A percentile compares a stretch with the other conserved stretches of the same genome.
phyloP scores from a whole-genome alignment of 2,888 invertebrate genomes.

The Neelides folsomi region DNA sequence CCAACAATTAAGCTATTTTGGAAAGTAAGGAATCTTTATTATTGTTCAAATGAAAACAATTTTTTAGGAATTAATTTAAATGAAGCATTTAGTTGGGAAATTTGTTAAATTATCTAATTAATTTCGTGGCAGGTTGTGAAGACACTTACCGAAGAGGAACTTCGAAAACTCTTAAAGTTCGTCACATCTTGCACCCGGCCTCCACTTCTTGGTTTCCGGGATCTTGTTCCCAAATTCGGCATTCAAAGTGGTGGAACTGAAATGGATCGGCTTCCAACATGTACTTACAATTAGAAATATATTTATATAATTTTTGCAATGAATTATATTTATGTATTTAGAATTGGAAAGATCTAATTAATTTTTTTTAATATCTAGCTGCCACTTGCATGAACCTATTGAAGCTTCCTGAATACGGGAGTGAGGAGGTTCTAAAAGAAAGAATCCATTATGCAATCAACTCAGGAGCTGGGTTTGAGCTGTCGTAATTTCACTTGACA shows the following conservation, averaged over 20 bases:
- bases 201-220: slow-evolving; percentile 92
- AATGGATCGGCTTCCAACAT: slow-evolving; percentile 78
- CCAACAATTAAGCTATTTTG: slow-evolving; percentile 78
- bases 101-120: no score
- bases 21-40: slow-evolving; percentile 47
- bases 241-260: slow-evolving; percentile 76
- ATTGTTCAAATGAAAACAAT: no score
- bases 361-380: slow-evolving; percentile 42
- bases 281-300: slow-evolving; percentile 8
- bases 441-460: slow-evolving; percentile 87
- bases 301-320: neutral
- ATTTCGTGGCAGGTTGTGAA: slow-evolving; percentile 47
- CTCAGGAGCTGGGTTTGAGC: slow-evolving; percentile 90
- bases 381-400: slow-evolving; percentile 97
- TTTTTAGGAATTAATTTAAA: no score
- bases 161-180: slow-evolving; percentile 81
- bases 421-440: slow-evolving; percentile 59
- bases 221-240: slow-evolving; percentile 65
- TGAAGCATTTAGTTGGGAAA: no score
- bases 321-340: slow-evolving; percentile 1
- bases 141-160: slow-evolving; percentile 67
- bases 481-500: slow-evolving; percentile 40
- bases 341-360: neutral
- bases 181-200: slow-evolving; percentile 96
- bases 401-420: slow-evolving; percentile 81